Conservation (phyloP, 2,113 vertebrate genomes). For the Vulpes ferrilata region DNA sequence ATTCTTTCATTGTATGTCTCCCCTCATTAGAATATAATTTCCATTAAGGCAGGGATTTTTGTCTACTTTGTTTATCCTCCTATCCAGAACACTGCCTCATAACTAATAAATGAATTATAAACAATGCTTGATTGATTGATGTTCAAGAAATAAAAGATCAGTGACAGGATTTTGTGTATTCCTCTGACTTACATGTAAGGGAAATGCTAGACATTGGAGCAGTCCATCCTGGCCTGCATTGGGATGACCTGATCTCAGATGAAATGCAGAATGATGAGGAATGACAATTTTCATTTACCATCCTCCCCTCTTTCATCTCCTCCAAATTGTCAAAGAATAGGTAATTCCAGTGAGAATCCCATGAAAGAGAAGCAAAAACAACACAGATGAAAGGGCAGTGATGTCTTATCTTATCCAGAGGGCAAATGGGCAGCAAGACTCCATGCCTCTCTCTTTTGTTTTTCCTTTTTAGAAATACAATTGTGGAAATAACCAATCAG, state of each 20-base stretch:
- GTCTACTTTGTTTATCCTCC: background rate
- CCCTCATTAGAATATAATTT: background rate
- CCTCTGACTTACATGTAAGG: background rate
- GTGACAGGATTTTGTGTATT: background rate
- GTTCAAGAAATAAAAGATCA: background rate
- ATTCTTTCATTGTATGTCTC: background rate
- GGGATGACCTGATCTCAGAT: background rate
- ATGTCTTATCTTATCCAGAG: background rate
- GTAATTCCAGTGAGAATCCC: background rate
- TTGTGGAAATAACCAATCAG: background rate
- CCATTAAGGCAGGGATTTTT: background rate
- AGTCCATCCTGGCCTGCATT: background rate
- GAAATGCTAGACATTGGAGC: background rate
- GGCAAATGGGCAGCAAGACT: background rate
- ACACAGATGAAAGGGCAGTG: background rate
- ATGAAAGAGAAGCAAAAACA: background rate
- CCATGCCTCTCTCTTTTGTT: background rate
- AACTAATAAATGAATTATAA: background rate
- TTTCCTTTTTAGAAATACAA: slow-evolving; percentile 13
- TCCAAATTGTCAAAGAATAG: background rate
- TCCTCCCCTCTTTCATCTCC: background rate
- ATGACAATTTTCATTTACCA: background rate
- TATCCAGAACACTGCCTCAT: background rate
- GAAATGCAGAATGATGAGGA: background rate
- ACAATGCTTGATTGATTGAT: background rate